These are phyloP conservation scores for Pungitius pungitius DNA, from an alignment of 2,113 vertebrate genomes.

Conservation along the genomic window DNA sequence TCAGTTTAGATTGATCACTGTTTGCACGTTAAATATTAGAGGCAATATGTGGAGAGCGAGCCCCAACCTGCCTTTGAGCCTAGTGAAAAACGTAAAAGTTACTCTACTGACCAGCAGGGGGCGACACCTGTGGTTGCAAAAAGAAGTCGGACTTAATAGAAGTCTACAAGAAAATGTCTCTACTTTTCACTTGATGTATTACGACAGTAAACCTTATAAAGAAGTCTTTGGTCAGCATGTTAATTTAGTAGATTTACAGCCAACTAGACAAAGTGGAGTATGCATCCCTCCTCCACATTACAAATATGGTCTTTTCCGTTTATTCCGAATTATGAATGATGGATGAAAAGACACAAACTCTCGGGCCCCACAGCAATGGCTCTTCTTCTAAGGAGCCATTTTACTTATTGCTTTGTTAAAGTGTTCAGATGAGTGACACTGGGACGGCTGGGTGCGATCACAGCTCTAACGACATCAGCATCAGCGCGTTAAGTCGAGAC, in stretches of 20 bases:
- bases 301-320: no score
- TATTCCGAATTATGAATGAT: neutral
- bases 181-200: neutral
- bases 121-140: neutral
- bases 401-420: no score
- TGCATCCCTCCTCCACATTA: no score
- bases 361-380: neutral
- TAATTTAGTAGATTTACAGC: no score
- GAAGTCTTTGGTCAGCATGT: neutral
- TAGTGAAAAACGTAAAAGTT: neutral
- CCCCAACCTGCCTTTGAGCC: neutral
- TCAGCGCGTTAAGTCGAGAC: constrained; percentile 6
- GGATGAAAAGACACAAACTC: neutral
- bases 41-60: neutral
- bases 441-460: neutral
- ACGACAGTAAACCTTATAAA: neutral
- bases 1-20: neutral
- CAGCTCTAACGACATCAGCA: neutral
- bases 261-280: no score
- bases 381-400: neutral
- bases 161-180: neutral
- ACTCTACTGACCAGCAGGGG: neutral
- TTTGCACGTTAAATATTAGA: neutral
- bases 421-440: neutral
- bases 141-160: neutral